Evolutionary conservation across 2,113 vertebrate genomes (phyloP), one percentile per base, ranked within the genome.

Genomic region (Solea solea): DNA sequence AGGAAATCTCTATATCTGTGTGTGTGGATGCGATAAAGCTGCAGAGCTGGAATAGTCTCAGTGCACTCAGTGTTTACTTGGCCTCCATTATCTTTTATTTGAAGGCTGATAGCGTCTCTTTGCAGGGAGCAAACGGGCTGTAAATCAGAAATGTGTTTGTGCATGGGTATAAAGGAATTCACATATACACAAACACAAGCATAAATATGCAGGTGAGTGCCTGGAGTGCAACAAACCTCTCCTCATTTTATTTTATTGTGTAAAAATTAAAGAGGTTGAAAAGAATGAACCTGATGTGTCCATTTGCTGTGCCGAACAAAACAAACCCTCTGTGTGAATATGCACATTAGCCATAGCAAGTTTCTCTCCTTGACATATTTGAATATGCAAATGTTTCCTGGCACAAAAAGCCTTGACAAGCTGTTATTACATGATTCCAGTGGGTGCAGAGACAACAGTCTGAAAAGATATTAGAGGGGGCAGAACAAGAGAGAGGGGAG

Each of bases 51-150:
- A 83, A 75, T 34, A 73, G 60, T 85, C 75, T 83, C 75, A 6
- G 71, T 53, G 54, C 80, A 68, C 79, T 80, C 68, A 14, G 14
- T 83, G 80, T 89, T 87, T 89, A 85, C 83, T 84, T 71, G 76
- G 83, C 83, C 63, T 82, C 83, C 81, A 89, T 89, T 87, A 89
- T 87, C 81, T 89, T 87, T 86, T 84, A 85, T 89, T 87, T 82
- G 83, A 74, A 64, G 73, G 73, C 78, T 67, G 85, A 87, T 86
- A 80, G 75, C 46, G 70, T 78, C 67, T 83, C 83, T 68, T 82
- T 80, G 81, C 74, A 77, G 75, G 61, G 58, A 78, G 74, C 78
- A 82, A 89, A 81, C 14, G 28, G 71, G 82, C 61, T 77, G 64
- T 75, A 80, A 87, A 85, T 83, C 80, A 82, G 72, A 77, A 66